phyloP scores from a whole-genome alignment of 2,113 vertebrate species.

The Sinocyclocheilus anshuiensis region DNA sequence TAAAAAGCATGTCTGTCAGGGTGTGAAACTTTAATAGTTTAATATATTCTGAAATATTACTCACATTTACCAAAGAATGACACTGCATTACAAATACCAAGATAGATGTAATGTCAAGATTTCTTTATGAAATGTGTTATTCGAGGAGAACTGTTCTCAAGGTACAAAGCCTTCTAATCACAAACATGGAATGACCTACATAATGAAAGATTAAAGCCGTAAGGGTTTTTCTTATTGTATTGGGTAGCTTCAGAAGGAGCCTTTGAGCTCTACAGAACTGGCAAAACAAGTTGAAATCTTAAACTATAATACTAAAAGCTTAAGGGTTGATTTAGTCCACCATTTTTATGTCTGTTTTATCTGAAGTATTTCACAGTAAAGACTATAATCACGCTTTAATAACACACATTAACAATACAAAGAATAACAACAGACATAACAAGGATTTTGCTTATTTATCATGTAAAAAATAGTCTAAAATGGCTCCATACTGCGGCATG shows the following conservation, averaged over 20 bases:
- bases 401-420: neutral
- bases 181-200: neutral
- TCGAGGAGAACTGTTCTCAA: neutral
- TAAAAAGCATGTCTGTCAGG: neutral
- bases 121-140: neutral
- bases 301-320: neutral
- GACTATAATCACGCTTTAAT: neutral
- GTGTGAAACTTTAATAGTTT: neutral
- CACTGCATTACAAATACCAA: neutral
- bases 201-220: neutral
- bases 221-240: neutral
- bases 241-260: neutral
- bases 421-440: neutral
- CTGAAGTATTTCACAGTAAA: neutral
- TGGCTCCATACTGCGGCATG: neutral
- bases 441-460: neutral
- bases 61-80: constrained; percentile 1
- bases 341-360: neutral
- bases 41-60: neutral
- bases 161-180: neutral
- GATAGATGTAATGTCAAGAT: neutral
- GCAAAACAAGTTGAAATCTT: neutral
- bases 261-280: neutral
- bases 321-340: neutral
- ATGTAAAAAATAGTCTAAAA: neutral